phyloP scores from a whole-genome alignment of 35 echinoderm and acorn worm species.

The Ophioderma brevispina region DNA sequence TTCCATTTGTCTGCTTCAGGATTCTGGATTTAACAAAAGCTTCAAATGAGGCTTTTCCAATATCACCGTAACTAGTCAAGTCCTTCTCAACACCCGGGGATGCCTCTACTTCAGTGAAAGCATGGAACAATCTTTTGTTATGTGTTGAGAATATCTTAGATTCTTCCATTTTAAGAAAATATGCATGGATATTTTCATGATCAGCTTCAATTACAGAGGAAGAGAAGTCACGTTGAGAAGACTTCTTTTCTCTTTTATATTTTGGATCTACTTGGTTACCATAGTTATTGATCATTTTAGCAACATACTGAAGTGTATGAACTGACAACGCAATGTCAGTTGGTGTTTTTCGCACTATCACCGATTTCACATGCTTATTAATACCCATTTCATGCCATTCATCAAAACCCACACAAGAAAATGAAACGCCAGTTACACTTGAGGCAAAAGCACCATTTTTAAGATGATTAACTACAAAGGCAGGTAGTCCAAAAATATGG shows the following conservation, averaged over 20 bases:
- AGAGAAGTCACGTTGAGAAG: constrained; percentile 10
- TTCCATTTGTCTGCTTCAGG: constrained; percentile 28
- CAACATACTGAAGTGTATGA: constrained; percentile 24
- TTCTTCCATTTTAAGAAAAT: constrained; percentile 19
- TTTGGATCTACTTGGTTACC: not conserved
- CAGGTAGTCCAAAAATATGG: constrained; percentile 19
- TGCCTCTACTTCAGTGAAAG: not conserved
- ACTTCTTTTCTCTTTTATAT: not conserved
- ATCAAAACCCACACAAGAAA: constrained; percentile 52
- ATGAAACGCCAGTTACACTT: constrained; percentile 38
- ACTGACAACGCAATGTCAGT: constrained; percentile 7
- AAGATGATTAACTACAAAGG: constrained; percentile 29
- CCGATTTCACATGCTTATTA: constrained; percentile 70
- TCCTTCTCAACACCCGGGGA: not conserved
- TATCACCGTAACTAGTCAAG: constrained; percentile 25
- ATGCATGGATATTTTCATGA: constrained; percentile 26
- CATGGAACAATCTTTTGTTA: constrained; percentile 2
- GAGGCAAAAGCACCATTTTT: constrained; percentile 58
- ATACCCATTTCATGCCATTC: constrained; percentile 79
- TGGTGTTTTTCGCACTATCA: not conserved
- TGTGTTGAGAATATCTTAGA: constrained; percentile 12
- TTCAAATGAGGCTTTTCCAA: constrained; percentile 27
- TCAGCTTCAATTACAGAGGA: constrained; percentile 14
- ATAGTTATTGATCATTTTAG: constrained; percentile 16
- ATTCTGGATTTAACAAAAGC: constrained; percentile 33